Evolutionary conservation across 2,797 vertebrate species (phyloP).

Genomic region (Knipowitschia caucasica): DNA sequence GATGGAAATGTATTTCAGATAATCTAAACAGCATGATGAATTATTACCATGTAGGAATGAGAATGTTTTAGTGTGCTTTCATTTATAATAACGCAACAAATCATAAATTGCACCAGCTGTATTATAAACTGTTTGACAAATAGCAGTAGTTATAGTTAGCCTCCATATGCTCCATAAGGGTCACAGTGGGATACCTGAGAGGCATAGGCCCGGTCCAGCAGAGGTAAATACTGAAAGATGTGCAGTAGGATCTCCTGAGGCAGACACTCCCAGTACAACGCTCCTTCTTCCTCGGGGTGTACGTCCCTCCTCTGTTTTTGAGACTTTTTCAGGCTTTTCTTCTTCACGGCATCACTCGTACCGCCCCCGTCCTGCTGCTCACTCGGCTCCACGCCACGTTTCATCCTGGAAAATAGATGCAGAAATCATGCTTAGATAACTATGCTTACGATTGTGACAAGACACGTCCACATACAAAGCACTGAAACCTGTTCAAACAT

Average conservation of each 20-base stretch:
- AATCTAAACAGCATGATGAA: too few relatives aligned
- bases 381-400: conserved; percentile 49
- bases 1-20: too few relatives aligned
- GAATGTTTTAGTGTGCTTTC: background rate
- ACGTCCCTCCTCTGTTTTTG: conserved; percentile 47
- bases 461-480: background rate
- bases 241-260: conserved; percentile 93
- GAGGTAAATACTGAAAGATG: conserved; percentile 90
- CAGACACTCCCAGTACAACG: conserved; percentile 81
- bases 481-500: too few relatives aligned
- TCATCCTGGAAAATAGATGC: conserved; percentile 55
- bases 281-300: conserved; percentile 27
- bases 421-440: background rate
- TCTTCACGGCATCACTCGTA: conserved; percentile 44
- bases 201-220: conserved; percentile 91
- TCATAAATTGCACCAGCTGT: background rate
- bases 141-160: background rate
- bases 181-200: conserved; percentile 69
- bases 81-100: background rate
- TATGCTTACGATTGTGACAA: background rate
- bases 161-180: background rate
- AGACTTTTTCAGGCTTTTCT: conserved; percentile 51
- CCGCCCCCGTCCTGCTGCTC: conserved; percentile 59
- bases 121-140: background rate
- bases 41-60: background rate